Evolutionary conservation across 2,888 invertebrate genomes (phyloP).

Genomic region (Trichopria drosophilae): DNA sequence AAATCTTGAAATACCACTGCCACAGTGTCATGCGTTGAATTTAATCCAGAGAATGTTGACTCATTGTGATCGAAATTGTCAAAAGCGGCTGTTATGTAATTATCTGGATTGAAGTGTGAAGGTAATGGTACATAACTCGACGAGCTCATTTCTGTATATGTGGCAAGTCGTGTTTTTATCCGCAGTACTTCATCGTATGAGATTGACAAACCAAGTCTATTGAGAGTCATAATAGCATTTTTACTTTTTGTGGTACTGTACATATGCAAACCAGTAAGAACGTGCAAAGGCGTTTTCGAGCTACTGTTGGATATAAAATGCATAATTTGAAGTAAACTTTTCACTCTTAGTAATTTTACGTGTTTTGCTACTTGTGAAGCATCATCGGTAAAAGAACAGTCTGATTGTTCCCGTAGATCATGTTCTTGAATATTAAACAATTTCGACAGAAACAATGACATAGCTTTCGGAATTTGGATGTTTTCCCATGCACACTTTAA

Average conservation of each 20-base stretch:
- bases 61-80: slow-evolving; percentile 13
- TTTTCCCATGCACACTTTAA: too few relatives aligned
- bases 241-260: slow-evolving; percentile 13
- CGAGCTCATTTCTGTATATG: slow-evolving; percentile 4
- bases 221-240: too few relatives aligned
- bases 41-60: neutral
- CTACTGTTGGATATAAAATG: too few relatives aligned
- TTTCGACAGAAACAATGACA: too few relatives aligned
- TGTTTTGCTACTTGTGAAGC: too few relatives aligned
- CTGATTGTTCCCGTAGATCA: too few relatives aligned
- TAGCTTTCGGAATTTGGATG: too few relatives aligned
- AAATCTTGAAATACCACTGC: slow-evolving; percentile 8
- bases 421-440: too few relatives aligned
- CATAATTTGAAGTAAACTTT: too few relatives aligned
- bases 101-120: slow-evolving; percentile 1
- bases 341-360: too few relatives aligned
- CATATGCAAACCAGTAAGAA: slow-evolving; percentile 16
- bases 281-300: slow-evolving; percentile 25
- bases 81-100: slow-evolving; percentile 1
- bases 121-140: slow-evolving; percentile 5
- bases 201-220: too few relatives aligned
- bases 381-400: too few relatives aligned
- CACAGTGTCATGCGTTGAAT: slow-evolving; percentile 5
- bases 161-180: slow-evolving; percentile 12
- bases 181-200: slow-evolving; percentile 19